Percentiles rank a stretch among this genome's conserved stretches.
These are phyloP conservation scores for Channallabes apus DNA, from an alignment of 2,797 vertebrate genomes.

Conservation along the genomic window DNA sequence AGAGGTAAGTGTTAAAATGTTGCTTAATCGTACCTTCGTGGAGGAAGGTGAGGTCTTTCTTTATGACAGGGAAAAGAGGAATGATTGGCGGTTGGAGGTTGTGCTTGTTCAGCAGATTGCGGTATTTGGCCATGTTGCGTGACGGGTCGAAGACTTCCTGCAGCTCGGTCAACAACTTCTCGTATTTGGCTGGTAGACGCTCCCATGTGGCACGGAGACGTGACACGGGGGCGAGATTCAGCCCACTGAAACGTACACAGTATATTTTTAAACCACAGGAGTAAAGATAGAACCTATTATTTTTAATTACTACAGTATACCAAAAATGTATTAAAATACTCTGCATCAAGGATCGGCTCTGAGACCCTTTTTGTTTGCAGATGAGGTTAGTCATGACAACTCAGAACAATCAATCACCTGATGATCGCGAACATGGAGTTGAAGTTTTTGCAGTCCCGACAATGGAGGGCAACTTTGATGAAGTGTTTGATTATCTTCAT, in stretches of 20 bases:
- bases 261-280: no score
- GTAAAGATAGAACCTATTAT: no score
- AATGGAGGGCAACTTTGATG: slow-evolving; percentile 97
- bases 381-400: no score
- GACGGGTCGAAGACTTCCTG: slow-evolving; percentile 98
- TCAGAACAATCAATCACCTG: slow-evolving; percentile 75
- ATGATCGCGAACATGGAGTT: slow-evolving; percentile 99
- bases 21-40: slow-evolving; percentile 84
- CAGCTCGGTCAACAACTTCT: slow-evolving; percentile 95
- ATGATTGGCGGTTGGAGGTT: slow-evolving; percentile 98
- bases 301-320: no score
- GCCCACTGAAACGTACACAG: slow-evolving; percentile 74
- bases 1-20: neutral
- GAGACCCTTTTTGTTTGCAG: no score
- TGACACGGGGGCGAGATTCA: slow-evolving; percentile 95
- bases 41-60: slow-evolving; percentile 98
- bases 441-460: slow-evolving; percentile 98
- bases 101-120: slow-evolving; percentile 96
- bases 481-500: slow-evolving; percentile 98
- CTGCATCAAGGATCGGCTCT: no score
- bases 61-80: slow-evolving; percentile 96
- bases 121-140: slow-evolving; percentile 99
- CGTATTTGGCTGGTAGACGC: slow-evolving; percentile 96
- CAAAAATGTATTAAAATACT: no score
- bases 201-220: slow-evolving; percentile 96